Evolutionary conservation across 2,888 invertebrate genomes (phyloP).

Genomic region (Gonocerus acuteangulatus): DNA sequence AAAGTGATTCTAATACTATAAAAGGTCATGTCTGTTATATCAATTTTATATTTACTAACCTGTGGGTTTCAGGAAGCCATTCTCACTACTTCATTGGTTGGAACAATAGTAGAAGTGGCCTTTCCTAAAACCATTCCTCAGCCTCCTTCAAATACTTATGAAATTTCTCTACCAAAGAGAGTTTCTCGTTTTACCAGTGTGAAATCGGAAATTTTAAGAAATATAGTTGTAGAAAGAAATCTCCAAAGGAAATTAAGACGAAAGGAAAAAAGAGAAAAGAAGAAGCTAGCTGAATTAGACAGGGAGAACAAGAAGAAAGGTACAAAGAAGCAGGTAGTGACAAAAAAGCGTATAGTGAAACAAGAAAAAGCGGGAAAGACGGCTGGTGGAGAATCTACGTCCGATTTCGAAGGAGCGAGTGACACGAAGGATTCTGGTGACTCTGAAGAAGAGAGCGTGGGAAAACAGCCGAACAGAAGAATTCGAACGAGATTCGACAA

Average conservation of each 20-base stretch:
- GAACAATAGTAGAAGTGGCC: constrained; percentile 1
- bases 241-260: constrained; percentile 1
- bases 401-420: no score
- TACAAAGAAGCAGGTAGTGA: not conserved
- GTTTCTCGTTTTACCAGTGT: constrained; percentile 48
- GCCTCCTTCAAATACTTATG: constrained; percentile 2
- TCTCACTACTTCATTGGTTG: constrained; percentile 1
- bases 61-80: constrained; percentile 19
- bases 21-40: no score
- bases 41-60: no score
- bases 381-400: no score
- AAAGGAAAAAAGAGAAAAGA: not conserved
- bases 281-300: not conserved
- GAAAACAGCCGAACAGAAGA: no score
- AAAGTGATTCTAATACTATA: no score
- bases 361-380: no score
- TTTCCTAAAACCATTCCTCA: not conserved
- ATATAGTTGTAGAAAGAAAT: constrained; percentile 1
- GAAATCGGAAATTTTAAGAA: constrained; percentile 47
- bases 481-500: no score
- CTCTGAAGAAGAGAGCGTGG: no score
- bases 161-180: constrained; percentile 8
- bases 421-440: no score
- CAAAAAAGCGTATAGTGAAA: no score
- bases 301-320: not conserved